phyloP scores from a whole-genome alignment of 2,113 vertebrate species.

The Paramisgurnus dabryanus region DNA sequence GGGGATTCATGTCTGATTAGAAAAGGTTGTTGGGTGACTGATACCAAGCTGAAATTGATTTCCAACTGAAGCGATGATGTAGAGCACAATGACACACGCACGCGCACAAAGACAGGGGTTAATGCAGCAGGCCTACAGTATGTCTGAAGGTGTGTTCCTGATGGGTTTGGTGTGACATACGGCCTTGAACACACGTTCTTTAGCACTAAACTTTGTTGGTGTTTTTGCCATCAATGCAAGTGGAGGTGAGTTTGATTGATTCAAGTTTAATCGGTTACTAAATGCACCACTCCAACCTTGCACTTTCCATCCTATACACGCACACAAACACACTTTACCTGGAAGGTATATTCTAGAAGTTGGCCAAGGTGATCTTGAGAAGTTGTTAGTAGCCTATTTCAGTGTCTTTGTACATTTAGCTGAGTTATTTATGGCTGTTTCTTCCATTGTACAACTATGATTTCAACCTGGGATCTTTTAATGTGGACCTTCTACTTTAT shows the following conservation, averaged over 20 bases:
- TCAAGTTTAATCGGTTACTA: conserved; percentile 44
- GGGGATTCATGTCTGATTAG: conserved; percentile 22
- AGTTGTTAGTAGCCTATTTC: not conserved
- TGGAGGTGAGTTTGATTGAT: conserved; percentile 51
- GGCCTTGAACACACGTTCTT: not conserved
- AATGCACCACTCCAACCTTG: conserved; percentile 15
- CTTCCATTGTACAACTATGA: too few relatives aligned
- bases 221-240: conserved; percentile 13
- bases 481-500: not conserved
- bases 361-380: conserved; percentile 23
- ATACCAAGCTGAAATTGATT: conserved; percentile 37
- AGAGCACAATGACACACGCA: not conserved
- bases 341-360: conserved; percentile 17
- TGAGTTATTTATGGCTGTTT: not conserved
- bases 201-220: not conserved
- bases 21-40: conserved; percentile 16
- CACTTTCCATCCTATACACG: not conserved
- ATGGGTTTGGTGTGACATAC: not conserved
- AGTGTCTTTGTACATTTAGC: not conserved
- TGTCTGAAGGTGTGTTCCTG: not conserved
- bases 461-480: not conserved
- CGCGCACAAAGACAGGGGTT: not conserved
- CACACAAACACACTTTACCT: not conserved
- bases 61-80: not conserved
- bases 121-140: not conserved